Evolutionary conservation across 2,113 vertebrate species (phyloP).

Genomic region (Daphoenositta chrysoptera): DNA sequence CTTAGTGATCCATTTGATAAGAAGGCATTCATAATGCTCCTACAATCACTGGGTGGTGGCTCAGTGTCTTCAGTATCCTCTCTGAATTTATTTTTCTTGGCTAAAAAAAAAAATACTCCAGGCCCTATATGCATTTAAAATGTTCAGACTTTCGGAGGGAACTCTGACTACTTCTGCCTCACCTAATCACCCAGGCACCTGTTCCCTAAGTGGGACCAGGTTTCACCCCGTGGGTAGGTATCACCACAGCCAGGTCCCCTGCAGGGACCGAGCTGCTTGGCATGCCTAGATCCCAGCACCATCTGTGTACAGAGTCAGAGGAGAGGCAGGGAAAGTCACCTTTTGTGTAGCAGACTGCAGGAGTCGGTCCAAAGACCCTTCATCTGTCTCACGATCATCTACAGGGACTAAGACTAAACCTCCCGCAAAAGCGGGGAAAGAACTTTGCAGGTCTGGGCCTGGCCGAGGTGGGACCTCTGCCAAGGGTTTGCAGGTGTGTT

Average conservation of each 20-base stretch:
- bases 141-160: background rate
- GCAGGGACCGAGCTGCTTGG: background rate
- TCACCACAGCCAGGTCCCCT: background rate
- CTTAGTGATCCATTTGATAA: background rate
- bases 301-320: background rate
- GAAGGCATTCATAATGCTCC: background rate
- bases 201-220: background rate
- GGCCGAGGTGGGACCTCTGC: too few relatives aligned
- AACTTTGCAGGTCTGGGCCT: too few relatives aligned
- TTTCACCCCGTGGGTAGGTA: accelerated
- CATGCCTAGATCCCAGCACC: background rate
- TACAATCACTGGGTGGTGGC: background rate
- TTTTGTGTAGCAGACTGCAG: background rate
- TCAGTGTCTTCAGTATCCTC: background rate
- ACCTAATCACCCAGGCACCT: background rate
- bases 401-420: too few relatives aligned
- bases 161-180: background rate
- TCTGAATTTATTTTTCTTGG: background rate
- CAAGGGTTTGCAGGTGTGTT: too few relatives aligned
- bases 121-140: background rate
- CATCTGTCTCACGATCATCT: too few relatives aligned
- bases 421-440: too few relatives aligned
- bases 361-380: too few relatives aligned
- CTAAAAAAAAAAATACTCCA: accelerated
- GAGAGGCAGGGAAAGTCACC: background rate